Base-by-base conservation (phyloP, 2,797 vertebrate species). In the Petrocephalus sullivani region DNA sequence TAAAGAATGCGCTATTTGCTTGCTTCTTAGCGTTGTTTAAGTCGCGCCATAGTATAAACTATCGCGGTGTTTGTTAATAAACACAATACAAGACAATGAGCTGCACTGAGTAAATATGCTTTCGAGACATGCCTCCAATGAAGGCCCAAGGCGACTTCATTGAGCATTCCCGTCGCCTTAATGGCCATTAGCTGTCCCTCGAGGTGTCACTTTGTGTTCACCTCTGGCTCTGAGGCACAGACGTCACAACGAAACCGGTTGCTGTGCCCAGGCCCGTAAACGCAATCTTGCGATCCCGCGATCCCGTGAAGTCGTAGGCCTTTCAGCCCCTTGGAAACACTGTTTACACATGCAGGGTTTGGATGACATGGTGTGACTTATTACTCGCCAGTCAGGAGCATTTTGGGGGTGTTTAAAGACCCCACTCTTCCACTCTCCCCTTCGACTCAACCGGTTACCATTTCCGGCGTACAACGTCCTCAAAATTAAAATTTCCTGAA, bases 1-100 rank as follows among this genome's bases (percentile, higher is more conserved):
- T 96, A 96, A 97, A 97, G 97, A 97, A 98, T 97, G 95, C 96
- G 96, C 95, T 98, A 98, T 98, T 99, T 99, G 97, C 97, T 97
- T 96, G 96, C 97, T 97, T 96, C 97, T 97, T 98, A 97, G 96
- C 90, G 96, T 96, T 97, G 97, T 98, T 98, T 97, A 97, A 98
- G 97, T 97, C 97, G 97, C 97, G 97, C 97, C 96, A 97, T 98
- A 97, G 97, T 97, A 96, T 98, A 97, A 97, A 98, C 96, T 97
- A 93, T 94, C 96, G 93, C 94, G 95, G 95, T 97, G 97, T 98
- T 98, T 99, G 97, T 98, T 98, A 97, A 97, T 98, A 97, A 98
- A 98, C 97, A 98, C 95, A 95, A 95, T 95, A 95, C 95, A 96
- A 96, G 96, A 97, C 97, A 97, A 96, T 97, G 97, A 96, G 92